These are phyloP conservation scores for Rissa tridactyla DNA, from an alignment of 2,113 vertebrate species.

Conservation along the genomic window DNA sequence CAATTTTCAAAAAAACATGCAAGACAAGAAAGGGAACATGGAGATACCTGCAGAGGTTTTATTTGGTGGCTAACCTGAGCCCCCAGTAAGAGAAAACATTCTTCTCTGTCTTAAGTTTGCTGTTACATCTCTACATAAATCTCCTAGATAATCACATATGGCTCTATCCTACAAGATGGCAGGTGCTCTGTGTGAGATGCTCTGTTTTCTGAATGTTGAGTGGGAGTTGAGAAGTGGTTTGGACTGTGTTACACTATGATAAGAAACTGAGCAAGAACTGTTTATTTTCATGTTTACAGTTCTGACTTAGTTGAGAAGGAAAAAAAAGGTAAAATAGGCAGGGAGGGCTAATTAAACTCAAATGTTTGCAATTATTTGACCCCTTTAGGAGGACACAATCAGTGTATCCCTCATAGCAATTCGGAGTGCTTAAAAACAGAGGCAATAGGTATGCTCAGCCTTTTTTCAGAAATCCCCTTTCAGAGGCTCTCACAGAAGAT, in stretches of 20 bases:
- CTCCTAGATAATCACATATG: neutral
- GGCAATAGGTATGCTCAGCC: neutral
- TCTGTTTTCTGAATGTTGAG: constrained; percentile 43
- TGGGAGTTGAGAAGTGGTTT: constrained; percentile 42
- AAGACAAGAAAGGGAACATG: neutral
- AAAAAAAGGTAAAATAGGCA: neutral
- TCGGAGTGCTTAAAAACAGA: neutral
- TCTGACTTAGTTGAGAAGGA: neutral
- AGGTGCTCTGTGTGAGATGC: constrained; percentile 18
- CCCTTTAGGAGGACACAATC: neutral
- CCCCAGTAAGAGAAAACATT: neutral
- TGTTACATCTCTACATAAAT: neutral
- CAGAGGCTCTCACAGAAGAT: neutral
- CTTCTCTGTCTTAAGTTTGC: neutral
- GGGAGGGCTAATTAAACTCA: neutral
- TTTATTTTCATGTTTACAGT: constrained; percentile 45
- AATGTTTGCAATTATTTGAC: neutral
- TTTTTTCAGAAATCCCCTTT: neutral
- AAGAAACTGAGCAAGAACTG: constrained; percentile 18
- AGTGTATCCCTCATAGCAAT: neutral
- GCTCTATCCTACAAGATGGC: constrained; percentile 13
- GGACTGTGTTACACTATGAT: neutral
- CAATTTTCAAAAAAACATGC: neutral
- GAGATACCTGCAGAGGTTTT: neutral
- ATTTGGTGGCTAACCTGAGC: neutral